Conservation (phyloP, 1,140 invertebrate species). For the Trinorchestia longiramus region DNA sequence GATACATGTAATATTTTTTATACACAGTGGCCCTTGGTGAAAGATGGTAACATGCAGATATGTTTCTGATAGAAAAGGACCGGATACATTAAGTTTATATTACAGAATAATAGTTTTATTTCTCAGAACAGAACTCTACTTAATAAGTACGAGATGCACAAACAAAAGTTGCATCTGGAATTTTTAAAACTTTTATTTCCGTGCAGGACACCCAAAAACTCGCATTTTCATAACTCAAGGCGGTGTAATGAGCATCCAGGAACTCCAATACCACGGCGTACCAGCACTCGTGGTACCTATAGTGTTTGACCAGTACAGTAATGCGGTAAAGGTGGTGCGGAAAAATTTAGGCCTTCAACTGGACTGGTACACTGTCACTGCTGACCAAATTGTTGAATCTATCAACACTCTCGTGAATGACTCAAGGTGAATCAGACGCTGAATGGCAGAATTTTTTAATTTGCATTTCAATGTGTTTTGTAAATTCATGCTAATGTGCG, state of each 20-base stretch:
- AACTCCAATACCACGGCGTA: constrained; percentile 30
- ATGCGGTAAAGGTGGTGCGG: constrained; percentile 58
- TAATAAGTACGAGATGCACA: no score
- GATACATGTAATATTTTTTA: no score
- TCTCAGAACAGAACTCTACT: no score
- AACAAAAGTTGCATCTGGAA: no score
- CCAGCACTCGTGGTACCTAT: constrained; percentile 7
- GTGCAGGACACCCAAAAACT: constrained; percentile 37
- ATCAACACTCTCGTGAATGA: constrained; percentile 45
- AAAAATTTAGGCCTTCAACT: constrained; percentile 63
- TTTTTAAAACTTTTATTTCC: not conserved
- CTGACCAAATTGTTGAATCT: constrained; percentile 55
- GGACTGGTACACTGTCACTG: constrained; percentile 64
- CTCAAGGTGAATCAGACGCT: not conserved
- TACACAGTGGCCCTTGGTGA: no score
- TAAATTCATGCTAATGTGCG: no score
- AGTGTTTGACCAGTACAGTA: not conserved
- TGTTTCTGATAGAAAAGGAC: no score
- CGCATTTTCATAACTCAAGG: constrained; percentile 28
- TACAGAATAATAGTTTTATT: no score
- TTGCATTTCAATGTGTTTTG: no score
- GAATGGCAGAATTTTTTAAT: no score
- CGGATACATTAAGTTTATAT: no score
- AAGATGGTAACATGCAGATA: no score
- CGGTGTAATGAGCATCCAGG: not conserved